Evolutionary conservation across 2,113 vertebrate genomes (phyloP).

Genomic region (Mastomys coucha): DNA sequence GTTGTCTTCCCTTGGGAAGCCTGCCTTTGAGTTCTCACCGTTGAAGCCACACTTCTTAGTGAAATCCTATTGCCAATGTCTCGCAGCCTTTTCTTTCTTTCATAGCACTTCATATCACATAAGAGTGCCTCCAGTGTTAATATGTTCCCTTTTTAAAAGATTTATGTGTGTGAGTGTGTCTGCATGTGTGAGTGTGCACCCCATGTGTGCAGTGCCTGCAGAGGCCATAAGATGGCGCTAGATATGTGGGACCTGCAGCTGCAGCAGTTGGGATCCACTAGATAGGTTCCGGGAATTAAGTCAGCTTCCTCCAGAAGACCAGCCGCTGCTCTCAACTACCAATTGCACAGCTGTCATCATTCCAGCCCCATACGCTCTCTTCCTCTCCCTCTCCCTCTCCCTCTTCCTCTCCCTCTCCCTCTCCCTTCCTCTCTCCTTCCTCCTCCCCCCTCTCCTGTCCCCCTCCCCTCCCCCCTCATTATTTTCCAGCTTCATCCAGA

Average conservation of each 20-base stretch:
- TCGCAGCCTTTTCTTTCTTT: not conserved
- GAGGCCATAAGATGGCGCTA: not conserved
- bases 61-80: not conserved
- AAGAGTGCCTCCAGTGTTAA: conserved; percentile 5
- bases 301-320: not conserved
- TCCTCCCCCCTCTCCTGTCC: too few relatives aligned
- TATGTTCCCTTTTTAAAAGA: not conserved
- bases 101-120: not conserved
- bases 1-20: not conserved
- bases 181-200: not conserved
- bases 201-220: not conserved
- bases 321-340: not conserved
- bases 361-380: not conserved
- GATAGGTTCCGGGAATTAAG: not conserved
- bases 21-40: conserved; percentile 1
- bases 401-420: too few relatives aligned
- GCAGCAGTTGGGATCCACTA: not conserved
- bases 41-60: not conserved
- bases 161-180: not conserved
- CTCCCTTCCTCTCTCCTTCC: too few relatives aligned
- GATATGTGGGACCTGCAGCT: too few relatives aligned
- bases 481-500: conserved; percentile 21
- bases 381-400: too few relatives aligned
- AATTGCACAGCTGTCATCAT: not conserved
- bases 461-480: not conserved